A percentile compares a stretch with the other conserved stretches of the same genome.
Evolutionary conservation across 2,888 invertebrate genomes (phyloP).

Genomic region (Zygothrica quintamaculata): DNA sequence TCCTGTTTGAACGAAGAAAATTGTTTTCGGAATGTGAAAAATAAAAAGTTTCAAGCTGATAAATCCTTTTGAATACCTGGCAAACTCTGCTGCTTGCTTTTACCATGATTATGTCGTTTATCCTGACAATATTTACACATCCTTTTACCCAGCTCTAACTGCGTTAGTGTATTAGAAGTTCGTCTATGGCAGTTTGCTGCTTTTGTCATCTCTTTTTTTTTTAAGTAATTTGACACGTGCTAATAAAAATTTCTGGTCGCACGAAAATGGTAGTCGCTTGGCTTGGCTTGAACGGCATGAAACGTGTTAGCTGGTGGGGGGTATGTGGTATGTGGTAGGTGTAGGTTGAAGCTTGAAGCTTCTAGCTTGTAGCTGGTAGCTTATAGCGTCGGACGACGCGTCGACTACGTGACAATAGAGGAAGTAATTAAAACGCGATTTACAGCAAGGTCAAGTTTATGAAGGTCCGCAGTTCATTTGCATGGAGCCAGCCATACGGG

Average conservation of each 20-base stretch:
- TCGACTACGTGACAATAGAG: constrained; percentile 73
- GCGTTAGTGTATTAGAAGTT: constrained; percentile 16
- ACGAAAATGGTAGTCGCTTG: constrained; percentile 61
- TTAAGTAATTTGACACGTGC: constrained; percentile 75
- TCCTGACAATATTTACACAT: too few species aligned
- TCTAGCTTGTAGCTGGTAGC: constrained; percentile 4
- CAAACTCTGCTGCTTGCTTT: too few species aligned
- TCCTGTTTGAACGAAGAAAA: too few species aligned
- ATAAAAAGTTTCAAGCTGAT: too few species aligned
- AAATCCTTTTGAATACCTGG: too few species aligned
- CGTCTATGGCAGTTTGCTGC: constrained; percentile 9
- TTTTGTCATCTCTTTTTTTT: constrained; percentile 34
- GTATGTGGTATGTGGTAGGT: too few species aligned
- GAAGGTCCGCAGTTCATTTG: constrained; percentile 77
- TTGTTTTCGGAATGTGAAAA: too few species aligned
- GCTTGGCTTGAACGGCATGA: constrained; percentile 8
- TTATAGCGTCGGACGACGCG: constrained; percentile 45
- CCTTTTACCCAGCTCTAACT: too few species aligned
- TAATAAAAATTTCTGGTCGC: constrained; percentile 71
- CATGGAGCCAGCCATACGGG: constrained; percentile 33
- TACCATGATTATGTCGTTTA: too few species aligned
- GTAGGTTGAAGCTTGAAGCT: not conserved
- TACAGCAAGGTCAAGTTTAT: constrained; percentile 77
- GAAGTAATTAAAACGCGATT: constrained; percentile 79
- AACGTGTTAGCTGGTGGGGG: not conserved